Evolutionary conservation across 2,113 vertebrate genomes (phyloP).

Genomic region (Ptychochromis oligacanthus): DNA sequence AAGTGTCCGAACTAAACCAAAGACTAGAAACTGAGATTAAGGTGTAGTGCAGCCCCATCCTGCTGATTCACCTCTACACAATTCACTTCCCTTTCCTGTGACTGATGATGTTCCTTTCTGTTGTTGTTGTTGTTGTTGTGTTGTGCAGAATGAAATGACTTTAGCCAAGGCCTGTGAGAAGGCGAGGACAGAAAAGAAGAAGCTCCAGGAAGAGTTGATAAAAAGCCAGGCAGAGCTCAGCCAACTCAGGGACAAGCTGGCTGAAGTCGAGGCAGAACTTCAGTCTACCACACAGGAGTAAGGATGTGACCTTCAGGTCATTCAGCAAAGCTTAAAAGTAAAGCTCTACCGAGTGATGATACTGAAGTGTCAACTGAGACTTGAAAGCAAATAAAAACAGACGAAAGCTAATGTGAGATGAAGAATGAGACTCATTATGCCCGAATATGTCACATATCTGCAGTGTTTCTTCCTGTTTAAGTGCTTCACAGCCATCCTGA

Average conservation of each 20-base stretch:
- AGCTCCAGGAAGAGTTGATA: constrained; percentile 80
- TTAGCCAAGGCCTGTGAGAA: constrained; percentile 84
- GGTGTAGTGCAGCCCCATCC: constrained; percentile 74
- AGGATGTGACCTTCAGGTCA: constrained; percentile 50
- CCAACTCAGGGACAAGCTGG: constrained; percentile 79
- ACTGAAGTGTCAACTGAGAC: background rate
- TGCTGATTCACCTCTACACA: constrained; percentile 4
- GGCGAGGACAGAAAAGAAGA: constrained; percentile 80
- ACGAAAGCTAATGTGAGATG: background rate
- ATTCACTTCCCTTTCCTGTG: constrained; percentile 19
- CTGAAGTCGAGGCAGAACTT: constrained; percentile 85
- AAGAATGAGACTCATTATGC: background rate
- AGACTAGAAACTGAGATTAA: constrained; percentile 85
- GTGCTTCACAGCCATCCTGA: background rate
- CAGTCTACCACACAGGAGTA: constrained; percentile 87
- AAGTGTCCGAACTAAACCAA: constrained; percentile 84
- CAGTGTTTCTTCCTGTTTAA: background rate
- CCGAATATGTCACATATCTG: background rate
- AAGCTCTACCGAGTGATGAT: background rate
- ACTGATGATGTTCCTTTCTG: constrained; percentile 6
- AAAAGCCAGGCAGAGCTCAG: constrained; percentile 81
- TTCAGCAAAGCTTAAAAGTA: background rate
- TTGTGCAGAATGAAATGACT: constrained; percentile 86
- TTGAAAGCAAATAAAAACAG: background rate
- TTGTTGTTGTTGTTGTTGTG: background rate